phyloP scores from a whole-genome alignment of 2,888 invertebrate genomes.

The Drosophila greeni region DNA sequence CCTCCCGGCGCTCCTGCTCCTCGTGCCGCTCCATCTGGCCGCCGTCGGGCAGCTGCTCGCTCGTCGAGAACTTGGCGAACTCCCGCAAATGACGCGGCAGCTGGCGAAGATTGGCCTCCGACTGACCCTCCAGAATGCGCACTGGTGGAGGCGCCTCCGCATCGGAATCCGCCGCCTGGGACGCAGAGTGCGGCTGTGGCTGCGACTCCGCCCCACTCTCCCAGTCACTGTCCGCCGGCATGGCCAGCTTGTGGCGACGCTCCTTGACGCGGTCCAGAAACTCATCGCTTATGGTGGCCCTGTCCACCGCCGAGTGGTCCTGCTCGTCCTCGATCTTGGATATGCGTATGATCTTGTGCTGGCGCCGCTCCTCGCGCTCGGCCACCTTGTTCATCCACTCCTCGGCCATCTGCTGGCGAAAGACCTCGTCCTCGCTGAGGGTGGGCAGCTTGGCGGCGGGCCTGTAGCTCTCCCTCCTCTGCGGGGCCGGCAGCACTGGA shows the following conservation, averaged over 20 bases:
- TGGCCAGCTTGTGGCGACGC: slow-evolving; percentile 84
- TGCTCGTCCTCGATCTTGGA: slow-evolving; percentile 80
- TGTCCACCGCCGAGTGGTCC: slow-evolving; percentile 49
- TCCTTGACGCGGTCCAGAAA: slow-evolving; percentile 88
- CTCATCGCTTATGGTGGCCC: slow-evolving; percentile 83
- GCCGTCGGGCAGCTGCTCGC: slow-evolving; percentile 67
- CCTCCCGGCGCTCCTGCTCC: slow-evolving; percentile 71
- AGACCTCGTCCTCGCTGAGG: slow-evolving; percentile 85
- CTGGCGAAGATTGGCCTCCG: slow-evolving; percentile 82
- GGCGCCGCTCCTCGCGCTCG: slow-evolving; percentile 87
- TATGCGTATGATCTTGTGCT: slow-evolving; percentile 89
- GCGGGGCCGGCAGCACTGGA: slow-evolving; percentile 56
- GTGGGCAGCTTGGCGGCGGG: slow-evolving; percentile 78
- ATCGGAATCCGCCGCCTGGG: slow-evolving; percentile 61
- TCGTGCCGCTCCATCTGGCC: slow-evolving; percentile 67
- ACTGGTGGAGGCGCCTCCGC: slow-evolving; percentile 80
- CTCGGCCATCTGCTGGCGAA: slow-evolving; percentile 90
- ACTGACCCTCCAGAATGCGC: slow-evolving; percentile 83
- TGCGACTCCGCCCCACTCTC: slow-evolving; percentile 81
- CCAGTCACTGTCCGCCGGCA: slow-evolving; percentile 83
- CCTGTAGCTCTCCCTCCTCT: slow-evolving; percentile 69
- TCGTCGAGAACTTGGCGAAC: slow-evolving; percentile 82
- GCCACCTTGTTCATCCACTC: slow-evolving; percentile 90
- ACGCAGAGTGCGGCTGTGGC: slow-evolving; percentile 72
- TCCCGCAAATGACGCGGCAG: slow-evolving; percentile 89